These are phyloP conservation scores for Zaprionus africanus DNA, from an alignment of 1,140 invertebrate species.

Conservation along the genomic window DNA sequence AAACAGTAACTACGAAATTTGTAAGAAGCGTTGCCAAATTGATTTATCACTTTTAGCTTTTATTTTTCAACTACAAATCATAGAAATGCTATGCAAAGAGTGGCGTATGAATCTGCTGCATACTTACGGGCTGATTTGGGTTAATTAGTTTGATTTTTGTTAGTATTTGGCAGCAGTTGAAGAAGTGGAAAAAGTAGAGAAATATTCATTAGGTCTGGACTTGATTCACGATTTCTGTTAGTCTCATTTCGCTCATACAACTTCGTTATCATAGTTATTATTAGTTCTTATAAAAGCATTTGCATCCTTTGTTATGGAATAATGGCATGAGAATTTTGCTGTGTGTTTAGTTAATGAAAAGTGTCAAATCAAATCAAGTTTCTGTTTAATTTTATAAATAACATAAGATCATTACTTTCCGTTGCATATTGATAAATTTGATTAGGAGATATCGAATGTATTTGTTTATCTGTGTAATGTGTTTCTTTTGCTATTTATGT, in stretches of 20 bases:
- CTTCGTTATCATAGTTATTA: constrained; percentile 30
- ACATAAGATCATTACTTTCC: constrained; percentile 1
- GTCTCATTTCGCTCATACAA: constrained; percentile 43
- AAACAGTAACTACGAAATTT: constrained; percentile 20
- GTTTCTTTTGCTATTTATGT: constrained; percentile 18
- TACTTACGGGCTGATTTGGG: constrained; percentile 69
- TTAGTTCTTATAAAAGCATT: constrained; percentile 57
- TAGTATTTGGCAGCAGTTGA: constrained; percentile 62
- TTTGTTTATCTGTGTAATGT: constrained; percentile 26
- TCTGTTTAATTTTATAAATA: not conserved
- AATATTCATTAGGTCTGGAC: constrained; percentile 32
- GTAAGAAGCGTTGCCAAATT: constrained; percentile 34
- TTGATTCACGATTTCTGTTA: constrained; percentile 24
- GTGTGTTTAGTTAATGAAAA: constrained; percentile 46
- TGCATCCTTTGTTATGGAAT: constrained; percentile 55
- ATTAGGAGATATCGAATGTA: constrained; percentile 6
- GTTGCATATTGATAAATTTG: not conserved
- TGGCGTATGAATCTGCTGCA: constrained; percentile 13
- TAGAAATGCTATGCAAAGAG: not conserved
- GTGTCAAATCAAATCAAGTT: constrained; percentile 14
- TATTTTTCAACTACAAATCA: constrained; percentile 40
- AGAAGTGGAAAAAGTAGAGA: constrained; percentile 53
- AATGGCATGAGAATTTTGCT: constrained; percentile 75
- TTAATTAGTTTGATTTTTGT: constrained; percentile 35
- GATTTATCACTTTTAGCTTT: constrained; percentile 17